Conservation (phyloP, 2,888 invertebrate genomes). For the Mystacides longicornis region DNA sequence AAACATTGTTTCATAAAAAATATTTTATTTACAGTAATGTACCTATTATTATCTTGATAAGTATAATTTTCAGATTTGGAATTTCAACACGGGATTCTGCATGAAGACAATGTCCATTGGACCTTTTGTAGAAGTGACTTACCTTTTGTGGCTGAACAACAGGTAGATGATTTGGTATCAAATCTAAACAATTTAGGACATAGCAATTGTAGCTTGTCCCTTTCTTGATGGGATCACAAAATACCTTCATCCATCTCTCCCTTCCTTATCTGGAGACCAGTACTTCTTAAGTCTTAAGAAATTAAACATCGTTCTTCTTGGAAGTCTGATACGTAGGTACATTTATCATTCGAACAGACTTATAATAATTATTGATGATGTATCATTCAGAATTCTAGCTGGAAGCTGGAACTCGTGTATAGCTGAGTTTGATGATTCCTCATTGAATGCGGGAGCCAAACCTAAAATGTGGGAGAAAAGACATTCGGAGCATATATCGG, state of each 20-base stretch:
- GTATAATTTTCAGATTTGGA: constrained; percentile 56
- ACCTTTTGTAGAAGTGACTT: constrained; percentile 51
- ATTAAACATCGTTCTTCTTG: too few species aligned
- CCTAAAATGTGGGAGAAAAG: constrained; percentile 64
- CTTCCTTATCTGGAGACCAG: too few species aligned
- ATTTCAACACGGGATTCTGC: constrained; percentile 73
- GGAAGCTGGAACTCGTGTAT: constrained; percentile 73
- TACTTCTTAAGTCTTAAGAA: too few species aligned
- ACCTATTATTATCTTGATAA: neutral
- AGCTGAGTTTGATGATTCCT: constrained; percentile 57
- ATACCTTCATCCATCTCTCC: too few species aligned
- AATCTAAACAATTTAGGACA: too few species aligned
- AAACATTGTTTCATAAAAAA: neutral
- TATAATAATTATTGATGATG: too few species aligned
- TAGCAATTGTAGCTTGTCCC: too few species aligned
- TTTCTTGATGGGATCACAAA: too few species aligned
- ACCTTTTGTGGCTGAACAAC: constrained; percentile 52
- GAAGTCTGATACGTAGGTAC: too few species aligned
- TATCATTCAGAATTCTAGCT: constrained; percentile 54
- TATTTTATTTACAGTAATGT: neutral
- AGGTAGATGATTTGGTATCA: too few species aligned
- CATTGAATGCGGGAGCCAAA: constrained; percentile 43
- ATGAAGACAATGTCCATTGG: constrained; percentile 60
- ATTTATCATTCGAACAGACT: too few species aligned
- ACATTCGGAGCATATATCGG: constrained; percentile 69